Conservation (phyloP, 1,140 invertebrate species). For the Zaprionus gabonicus region DNA sequence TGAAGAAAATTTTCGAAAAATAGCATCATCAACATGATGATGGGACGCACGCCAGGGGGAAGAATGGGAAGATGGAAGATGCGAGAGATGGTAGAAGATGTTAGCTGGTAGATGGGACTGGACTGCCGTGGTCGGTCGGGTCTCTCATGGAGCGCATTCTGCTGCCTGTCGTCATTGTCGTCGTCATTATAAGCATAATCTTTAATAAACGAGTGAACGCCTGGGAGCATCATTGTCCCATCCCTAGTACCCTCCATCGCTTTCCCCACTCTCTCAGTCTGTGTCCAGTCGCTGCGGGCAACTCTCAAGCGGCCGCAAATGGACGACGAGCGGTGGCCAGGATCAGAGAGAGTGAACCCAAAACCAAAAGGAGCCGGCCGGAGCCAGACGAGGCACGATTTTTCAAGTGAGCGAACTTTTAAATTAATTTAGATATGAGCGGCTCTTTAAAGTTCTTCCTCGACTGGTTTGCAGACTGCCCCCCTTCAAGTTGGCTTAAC, state of each 20-base stretch:
- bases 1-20: conserved; percentile 66
- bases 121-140: neutral
- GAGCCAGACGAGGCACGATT: conserved; percentile 42
- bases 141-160: conserved; percentile 23
- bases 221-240: conserved; percentile 51
- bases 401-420: conserved; percentile 81
- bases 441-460: conserved; percentile 72
- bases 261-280: neutral
- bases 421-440: conserved; percentile 81
- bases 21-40: conserved; percentile 74
- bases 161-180: conserved; percentile 79
- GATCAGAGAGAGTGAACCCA: neutral
- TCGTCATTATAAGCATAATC: conserved; percentile 82
- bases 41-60: conserved; percentile 6
- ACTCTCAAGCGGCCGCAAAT: conserved; percentile 75
- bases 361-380: conserved; percentile 11
- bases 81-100: neutral
- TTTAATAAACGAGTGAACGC: conserved; percentile 79
- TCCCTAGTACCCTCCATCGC: neutral
- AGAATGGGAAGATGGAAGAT: neutral
- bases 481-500: conserved; percentile 27
- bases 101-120: neutral
- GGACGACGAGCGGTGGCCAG: conserved; percentile 37
- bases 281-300: conserved; percentile 56
- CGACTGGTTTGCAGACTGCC: neutral